Percentiles rank a stretch among this genome's conserved stretches.
These are phyloP conservation scores for Azorinus chamasolen DNA, from an alignment of 2,888 invertebrate genomes.

Conservation along the genomic window DNA sequence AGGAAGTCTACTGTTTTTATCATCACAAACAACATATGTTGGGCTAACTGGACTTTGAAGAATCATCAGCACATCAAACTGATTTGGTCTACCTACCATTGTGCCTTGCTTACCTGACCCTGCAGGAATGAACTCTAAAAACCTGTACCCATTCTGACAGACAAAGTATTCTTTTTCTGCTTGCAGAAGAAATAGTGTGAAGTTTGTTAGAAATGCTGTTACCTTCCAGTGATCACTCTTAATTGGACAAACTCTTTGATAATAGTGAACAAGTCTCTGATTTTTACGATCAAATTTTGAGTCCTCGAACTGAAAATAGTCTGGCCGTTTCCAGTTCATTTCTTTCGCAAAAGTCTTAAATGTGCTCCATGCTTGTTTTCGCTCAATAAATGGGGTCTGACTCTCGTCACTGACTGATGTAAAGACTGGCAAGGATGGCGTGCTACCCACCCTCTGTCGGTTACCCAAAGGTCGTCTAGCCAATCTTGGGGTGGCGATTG, in stretches of 20 bases:
- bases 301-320: constrained; percentile 31
- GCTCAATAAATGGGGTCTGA: constrained; percentile 37
- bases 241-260: constrained; percentile 67
- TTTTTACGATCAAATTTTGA: constrained; percentile 30
- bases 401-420: constrained; percentile 35
- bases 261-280: constrained; percentile 67
- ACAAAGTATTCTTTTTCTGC: constrained; percentile 61
- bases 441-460: constrained; percentile 62
- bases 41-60: constrained; percentile 59
- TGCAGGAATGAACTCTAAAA: constrained; percentile 65
- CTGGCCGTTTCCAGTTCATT: constrained; percentile 43
- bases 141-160: constrained; percentile 55
- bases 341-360: constrained; percentile 41
- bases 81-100: constrained; percentile 66
- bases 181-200: constrained; percentile 70
- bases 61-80: constrained; percentile 74
- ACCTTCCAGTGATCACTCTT: constrained; percentile 65
- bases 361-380: constrained; percentile 46
- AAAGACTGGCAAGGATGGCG: constrained; percentile 52
- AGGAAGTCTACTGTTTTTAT: constrained; percentile 59
- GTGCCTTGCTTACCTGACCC: constrained; percentile 73
- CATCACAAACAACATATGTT: constrained; percentile 52
- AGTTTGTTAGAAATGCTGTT: constrained; percentile 71
- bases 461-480: constrained; percentile 43
- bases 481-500: constrained; percentile 45